phyloP scores from a whole-genome alignment of 1,140 invertebrate species.

The Lepidurus packardi region DNA sequence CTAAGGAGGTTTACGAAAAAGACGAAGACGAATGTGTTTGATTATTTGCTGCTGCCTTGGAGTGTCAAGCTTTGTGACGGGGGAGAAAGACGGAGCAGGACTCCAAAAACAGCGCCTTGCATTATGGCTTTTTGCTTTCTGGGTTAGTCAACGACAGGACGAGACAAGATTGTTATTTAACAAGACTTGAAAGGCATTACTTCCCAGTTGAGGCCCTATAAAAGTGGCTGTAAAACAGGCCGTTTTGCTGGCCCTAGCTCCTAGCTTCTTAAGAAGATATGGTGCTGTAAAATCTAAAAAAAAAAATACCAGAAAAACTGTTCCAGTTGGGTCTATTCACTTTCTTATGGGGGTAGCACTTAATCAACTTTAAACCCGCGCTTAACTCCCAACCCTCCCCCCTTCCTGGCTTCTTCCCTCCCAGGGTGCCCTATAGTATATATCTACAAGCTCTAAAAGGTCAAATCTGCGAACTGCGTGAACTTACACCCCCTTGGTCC shows the following conservation, averaged over 20 bases:
- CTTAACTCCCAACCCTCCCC: no score
- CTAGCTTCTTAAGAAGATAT: background rate
- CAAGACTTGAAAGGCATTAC: conserved; percentile 16
- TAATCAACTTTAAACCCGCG: background rate
- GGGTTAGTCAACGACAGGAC: background rate
- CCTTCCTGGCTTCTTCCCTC: no score
- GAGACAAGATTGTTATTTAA: conserved; percentile 19
- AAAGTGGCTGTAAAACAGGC: background rate
- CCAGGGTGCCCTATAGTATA: no score
- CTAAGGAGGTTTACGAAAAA: background rate
- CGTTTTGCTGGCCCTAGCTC: background rate
- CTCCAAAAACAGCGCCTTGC: background rate
- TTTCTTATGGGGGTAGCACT: background rate
- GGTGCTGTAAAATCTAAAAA: background rate
- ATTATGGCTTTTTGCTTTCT: background rate
- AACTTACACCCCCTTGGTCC: no score
- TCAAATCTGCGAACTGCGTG: no score
- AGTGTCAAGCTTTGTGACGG: background rate
- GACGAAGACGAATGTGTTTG: conserved; percentile 12
- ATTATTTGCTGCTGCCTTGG: conserved; percentile 4
- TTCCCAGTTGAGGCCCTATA: background rate
- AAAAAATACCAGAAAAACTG: background rate
- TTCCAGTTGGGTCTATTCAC: background rate
- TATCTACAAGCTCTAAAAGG: no score
- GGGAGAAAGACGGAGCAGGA: background rate